A percentile compares a stretch with the other conserved stretches of the same genome.
Conservation (phyloP, 2,797 vertebrate genomes). For the Sebastolobus alascanus region DNA sequence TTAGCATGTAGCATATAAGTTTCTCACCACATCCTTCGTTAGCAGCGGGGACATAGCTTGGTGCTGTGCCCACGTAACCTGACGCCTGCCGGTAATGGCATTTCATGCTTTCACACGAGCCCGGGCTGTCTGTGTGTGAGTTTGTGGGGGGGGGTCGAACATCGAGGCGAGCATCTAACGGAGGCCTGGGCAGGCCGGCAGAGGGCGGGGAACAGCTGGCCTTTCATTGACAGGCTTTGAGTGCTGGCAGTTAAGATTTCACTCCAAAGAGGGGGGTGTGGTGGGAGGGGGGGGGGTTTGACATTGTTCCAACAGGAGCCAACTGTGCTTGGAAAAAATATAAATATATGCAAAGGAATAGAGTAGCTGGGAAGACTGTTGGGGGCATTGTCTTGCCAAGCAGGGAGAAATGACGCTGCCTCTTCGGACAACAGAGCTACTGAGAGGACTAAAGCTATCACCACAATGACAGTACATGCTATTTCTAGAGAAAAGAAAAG, state of each 20-base stretch:
- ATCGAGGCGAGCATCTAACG: constrained; percentile 55
- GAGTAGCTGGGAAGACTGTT: constrained; percentile 16
- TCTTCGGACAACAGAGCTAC: constrained; percentile 10
- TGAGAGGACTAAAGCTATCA: constrained; percentile 8
- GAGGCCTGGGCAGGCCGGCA: constrained; percentile 61
- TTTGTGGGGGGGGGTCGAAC: constrained; percentile 11
- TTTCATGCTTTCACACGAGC: constrained; percentile 79
- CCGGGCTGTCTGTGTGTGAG: constrained; percentile 20
- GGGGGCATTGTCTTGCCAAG: constrained; percentile 36
- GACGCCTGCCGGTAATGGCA: constrained; percentile 78
- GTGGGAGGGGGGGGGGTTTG: not conserved
- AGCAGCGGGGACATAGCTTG: constrained; percentile 76
- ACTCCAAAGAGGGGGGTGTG: constrained; percentile 57
- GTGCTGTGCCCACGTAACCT: constrained; percentile 77
- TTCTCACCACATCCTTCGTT: constrained; percentile 77
- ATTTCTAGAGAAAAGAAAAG: constrained; percentile 49
- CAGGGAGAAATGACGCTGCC: constrained; percentile 21
- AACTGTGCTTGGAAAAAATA: constrained; percentile 60
- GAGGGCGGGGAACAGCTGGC: constrained; percentile 83
- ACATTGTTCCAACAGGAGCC: constrained; percentile 61
- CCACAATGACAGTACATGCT: constrained; percentile 38
- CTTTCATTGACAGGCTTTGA: constrained; percentile 84
- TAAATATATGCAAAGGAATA: constrained; percentile 32
- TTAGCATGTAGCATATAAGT: constrained; percentile 63
- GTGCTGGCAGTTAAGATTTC: constrained; percentile 80